Base-by-base conservation (phyloP, 37 sponge, comb jelly and placozoan genomes). In the Tethya wilhelma region DNA sequence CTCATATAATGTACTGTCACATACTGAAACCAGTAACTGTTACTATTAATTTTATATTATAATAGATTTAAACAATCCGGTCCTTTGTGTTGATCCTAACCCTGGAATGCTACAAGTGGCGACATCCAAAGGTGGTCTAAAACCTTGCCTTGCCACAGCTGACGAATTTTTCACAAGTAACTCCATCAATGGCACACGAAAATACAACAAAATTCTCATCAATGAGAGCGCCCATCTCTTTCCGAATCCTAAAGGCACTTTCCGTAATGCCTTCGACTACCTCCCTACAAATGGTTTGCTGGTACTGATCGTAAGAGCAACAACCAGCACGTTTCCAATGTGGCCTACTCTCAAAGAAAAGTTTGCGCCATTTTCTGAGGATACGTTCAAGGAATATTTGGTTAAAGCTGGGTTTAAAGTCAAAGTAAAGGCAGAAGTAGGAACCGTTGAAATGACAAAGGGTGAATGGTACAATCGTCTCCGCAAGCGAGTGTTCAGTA, bases 141-240 rank as follows among this genome's bases (percentile, higher is more conserved):
- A 31, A 17, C 44, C 71, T 4, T 44, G 23, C n/a, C 71, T 44
- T 6, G 44, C 71, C 23, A 70, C 71, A 44, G 71, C 71, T 2
- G 45, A 44, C 23, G 71, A 23, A 23, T 70, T 70, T 70, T 29
- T 70, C 44, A 64, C 66, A 2, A n/a, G n/a, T n/a, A n/a, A n/a
- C n/a, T 29, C 22, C 23, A 30, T 22, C 42, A 5, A 22, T 2
- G 23, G n/a, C 22, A 9, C 30, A 63, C 25, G 1, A 4, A 41
- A 44, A 7, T 44, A 42, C 45, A 70, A 70, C 71, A 70, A 70
- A 37, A 23, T 70, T 12, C 45, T 70, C 44, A 44, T 44, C 23
- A 44, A 44, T 70, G 45, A 70, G 42, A n/a, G 71, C 41, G 71
- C 45, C 25, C 71, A 70, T 70, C 71, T 70, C 28, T 70, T 41